These are phyloP conservation scores for Triplophysa dalaica DNA, from an alignment of 2,113 vertebrate genomes.

Conservation along the genomic window DNA sequence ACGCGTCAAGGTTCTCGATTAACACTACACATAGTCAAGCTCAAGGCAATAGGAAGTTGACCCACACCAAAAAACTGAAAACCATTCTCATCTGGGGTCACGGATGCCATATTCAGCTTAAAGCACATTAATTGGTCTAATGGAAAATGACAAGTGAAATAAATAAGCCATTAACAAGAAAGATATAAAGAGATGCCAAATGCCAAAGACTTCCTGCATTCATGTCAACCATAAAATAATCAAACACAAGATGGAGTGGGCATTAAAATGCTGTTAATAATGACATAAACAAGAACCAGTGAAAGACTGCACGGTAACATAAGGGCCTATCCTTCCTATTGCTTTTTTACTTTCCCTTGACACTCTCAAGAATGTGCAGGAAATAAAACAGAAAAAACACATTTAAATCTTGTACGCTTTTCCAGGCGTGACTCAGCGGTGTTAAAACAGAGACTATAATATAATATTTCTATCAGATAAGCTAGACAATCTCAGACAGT, in stretches of 20 bases:
- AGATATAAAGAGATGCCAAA: too few relatives aligned
- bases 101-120: not conserved
- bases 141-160: not conserved
- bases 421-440: not conserved
- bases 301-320: not conserved
- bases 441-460: not conserved
- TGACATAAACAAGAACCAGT: not conserved
- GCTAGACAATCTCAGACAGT: not conserved
- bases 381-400: not conserved
- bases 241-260: not conserved
- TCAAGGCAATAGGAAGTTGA: not conserved
- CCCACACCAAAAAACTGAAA: not conserved
- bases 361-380: too few relatives aligned
- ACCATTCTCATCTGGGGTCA: not conserved
- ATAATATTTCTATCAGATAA: conserved; percentile 4
- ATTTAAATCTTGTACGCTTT: not conserved
- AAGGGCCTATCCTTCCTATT: too few relatives aligned
- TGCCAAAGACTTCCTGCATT: not conserved
- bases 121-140: not conserved
- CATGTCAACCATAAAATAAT: not conserved
- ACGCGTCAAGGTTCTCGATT: not conserved
- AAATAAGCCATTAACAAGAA: too few relatives aligned
- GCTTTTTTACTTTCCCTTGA: not conserved
- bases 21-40: not conserved
- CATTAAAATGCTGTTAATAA: not conserved